phyloP scores from a whole-genome alignment of 2,888 invertebrate genomes.

The Pyrochroa serraticornis region DNA sequence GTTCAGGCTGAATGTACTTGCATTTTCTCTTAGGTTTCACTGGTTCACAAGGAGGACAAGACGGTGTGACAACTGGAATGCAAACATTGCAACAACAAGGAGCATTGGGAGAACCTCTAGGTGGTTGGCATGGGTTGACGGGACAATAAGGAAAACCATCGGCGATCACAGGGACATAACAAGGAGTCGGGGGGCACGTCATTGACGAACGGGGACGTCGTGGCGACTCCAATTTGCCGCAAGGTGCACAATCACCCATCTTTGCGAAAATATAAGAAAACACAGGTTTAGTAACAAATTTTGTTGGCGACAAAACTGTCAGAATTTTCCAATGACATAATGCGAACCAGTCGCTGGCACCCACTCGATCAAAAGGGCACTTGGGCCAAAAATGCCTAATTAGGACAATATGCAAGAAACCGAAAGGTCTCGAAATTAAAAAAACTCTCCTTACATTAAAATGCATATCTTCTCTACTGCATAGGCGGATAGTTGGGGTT shows the following conservation, averaged over 20 bases:
- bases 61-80: constrained; percentile 45
- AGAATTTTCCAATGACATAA: no score
- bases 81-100: constrained; percentile 40
- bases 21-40: constrained; percentile 42
- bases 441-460: no score
- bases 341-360: no score
- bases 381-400: no score
- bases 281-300: no score
- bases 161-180: constrained; percentile 44
- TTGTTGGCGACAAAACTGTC: no score
- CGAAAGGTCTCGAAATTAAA: no score
- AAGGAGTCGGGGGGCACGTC: constrained; percentile 34
- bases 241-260: constrained; percentile 45
- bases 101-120: constrained; percentile 3
- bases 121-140: constrained; percentile 44
- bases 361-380: no score
- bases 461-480: no score
- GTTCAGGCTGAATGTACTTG: constrained; percentile 62
- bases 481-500: no score
- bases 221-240: constrained; percentile 34
- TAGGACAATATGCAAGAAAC: no score
- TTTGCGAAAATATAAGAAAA: no score
- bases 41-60: constrained; percentile 24
- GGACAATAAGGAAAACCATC: constrained; percentile 42
- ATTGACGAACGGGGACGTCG: constrained; percentile 32